Evolutionary conservation across 2,113 vertebrate species (phyloP).

Genomic region (Leucosticte australis): DNA sequence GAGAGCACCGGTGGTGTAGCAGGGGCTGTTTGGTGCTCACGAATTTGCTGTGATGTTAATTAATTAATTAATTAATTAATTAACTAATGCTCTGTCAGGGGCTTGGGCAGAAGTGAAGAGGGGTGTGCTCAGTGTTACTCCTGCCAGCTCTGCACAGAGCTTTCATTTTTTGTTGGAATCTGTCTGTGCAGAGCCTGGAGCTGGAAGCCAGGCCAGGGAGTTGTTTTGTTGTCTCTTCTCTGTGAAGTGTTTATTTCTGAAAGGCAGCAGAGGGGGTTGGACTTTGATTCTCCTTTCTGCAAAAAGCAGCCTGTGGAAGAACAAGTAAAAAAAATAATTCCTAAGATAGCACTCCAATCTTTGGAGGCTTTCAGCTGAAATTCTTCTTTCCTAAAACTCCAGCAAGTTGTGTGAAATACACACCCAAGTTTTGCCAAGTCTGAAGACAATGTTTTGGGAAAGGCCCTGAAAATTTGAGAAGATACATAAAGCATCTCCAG

Average conservation of each 20-base stretch:
- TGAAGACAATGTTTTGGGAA: background rate
- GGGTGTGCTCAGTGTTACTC: background rate
- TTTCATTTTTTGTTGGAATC: background rate
- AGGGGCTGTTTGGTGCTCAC: background rate
- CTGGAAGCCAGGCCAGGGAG: background rate
- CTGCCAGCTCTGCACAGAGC: background rate
- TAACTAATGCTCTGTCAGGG: background rate
- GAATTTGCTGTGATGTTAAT: background rate
- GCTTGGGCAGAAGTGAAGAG: background rate
- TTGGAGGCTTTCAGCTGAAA: background rate
- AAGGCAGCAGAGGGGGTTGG: background rate
- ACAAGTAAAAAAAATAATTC: background rate
- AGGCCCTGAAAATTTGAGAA: background rate
- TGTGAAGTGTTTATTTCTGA: background rate
- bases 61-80: background rate
- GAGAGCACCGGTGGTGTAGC: background rate
- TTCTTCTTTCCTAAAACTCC: background rate
- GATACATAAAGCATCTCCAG: background rate
- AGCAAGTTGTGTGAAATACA: background rate
- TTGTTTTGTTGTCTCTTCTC: background rate
- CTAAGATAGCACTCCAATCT: background rate
- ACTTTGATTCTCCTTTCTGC: background rate
- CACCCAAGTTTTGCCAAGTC: background rate
- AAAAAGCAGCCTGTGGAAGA: background rate
- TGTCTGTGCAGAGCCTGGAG: background rate